Percentiles rank a stretch among this genome's conserved stretches.
These are phyloP conservation scores for Timema podura DNA, from an alignment of 2,888 invertebrate genomes.

Conservation along the genomic window DNA sequence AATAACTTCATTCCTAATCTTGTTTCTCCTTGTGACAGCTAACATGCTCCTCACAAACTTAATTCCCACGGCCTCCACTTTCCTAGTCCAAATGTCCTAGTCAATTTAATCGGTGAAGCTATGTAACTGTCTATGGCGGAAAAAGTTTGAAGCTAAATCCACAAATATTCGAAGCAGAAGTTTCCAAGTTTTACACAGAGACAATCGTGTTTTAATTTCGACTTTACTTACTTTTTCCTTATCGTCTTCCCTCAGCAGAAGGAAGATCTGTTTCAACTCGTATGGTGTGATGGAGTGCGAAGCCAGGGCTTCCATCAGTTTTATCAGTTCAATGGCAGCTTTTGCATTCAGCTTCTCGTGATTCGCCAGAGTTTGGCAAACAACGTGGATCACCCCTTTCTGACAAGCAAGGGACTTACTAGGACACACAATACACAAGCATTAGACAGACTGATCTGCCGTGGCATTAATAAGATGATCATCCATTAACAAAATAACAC, in stretches of 20 bases:
- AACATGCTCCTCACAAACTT: too few species aligned
- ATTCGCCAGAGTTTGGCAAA: constrained; percentile 46
- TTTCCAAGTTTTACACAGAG: too few species aligned
- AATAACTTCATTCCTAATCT: too few species aligned
- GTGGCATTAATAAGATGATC: too few species aligned
- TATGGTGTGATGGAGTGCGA: constrained; percentile 53
- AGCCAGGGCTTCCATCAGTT: constrained; percentile 53
- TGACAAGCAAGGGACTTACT: constrained; percentile 54
- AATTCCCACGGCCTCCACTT: too few species aligned
- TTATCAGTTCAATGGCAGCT: constrained; percentile 51
- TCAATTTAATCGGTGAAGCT: too few species aligned
- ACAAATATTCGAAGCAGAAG: neutral
- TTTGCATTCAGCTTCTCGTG: constrained; percentile 44
- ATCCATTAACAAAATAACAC: too few species aligned
- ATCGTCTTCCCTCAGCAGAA: constrained; percentile 44
- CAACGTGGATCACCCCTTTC: constrained; percentile 48
- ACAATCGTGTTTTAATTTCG: neutral
- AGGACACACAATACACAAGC: constrained; percentile 24
- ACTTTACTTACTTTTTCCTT: constrained; percentile 40
- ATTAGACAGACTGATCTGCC: too few species aligned
- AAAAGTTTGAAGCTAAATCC: neutral
- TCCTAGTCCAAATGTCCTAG: too few species aligned
- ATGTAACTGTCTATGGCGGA: neutral
- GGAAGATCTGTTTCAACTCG: constrained; percentile 55
- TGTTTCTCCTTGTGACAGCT: too few species aligned